Evolutionary conservation across 2,797 vertebrate species (phyloP), one percentile per base, ranked within the genome.

Genomic region (Hemitrygon akajei): DNA sequence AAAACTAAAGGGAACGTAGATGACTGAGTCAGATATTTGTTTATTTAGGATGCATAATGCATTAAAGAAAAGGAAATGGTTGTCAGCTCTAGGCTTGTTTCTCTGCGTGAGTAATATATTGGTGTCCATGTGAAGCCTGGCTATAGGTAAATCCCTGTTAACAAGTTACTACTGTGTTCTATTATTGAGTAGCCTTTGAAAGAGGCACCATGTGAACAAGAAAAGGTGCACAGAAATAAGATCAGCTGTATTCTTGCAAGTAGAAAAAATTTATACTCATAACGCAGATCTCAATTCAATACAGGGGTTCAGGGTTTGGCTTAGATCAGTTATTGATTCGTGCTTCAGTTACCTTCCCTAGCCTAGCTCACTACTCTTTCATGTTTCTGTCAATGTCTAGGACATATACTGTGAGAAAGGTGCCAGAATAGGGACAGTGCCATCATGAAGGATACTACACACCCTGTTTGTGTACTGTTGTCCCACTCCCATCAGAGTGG

Each of bases 31-130:
- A 95, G 95, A 95, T 94, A 94, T 94, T 94, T 95, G 94, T 95
- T 96, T 96, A 94, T 95, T 96, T 96, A 94, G 76, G 94, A 95
- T 95, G 91, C 77, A 94, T 95, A 95, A 96, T 95, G 47, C 94
- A 95, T 95, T 93, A 94, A 91, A 34, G 94, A 95, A 95, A 92
- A 71, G 82, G 93, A 58, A 25, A 81, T 94, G 60, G 84, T 30
- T 95, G 94, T 93, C 95, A 94, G 66, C 95, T 95, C 94, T 94
- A 75, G 93, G 93, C 82, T 94, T 71, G 58, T 95, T 58, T 40
- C 95, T 95, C 75, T 86, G 86, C 34, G 93, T 87, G 93, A 95
- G 95, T 94, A 94, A 94, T 60, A 94, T 37, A 94, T 91, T 7
- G 94, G 47, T 94, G 16, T 66, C 76, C n/a, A 94, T 93, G 73